These are phyloP conservation scores for Trissolcus brochymenae DNA, from an alignment of 2,888 invertebrate species.

Conservation along the genomic window DNA sequence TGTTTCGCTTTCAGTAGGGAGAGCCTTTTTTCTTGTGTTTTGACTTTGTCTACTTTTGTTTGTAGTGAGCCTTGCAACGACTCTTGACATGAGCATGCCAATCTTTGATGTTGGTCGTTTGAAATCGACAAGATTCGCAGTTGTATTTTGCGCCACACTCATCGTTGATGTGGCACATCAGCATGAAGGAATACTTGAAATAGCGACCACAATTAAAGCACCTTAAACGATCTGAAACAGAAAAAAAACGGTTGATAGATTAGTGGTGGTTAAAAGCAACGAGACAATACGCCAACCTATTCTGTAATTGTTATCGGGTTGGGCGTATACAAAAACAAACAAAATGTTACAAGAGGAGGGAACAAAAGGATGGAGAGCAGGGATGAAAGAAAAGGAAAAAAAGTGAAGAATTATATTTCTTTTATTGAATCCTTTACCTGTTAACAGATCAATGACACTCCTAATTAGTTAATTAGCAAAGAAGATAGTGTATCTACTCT, in stretches of 20 bases:
- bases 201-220: slow-evolving; percentile 61
- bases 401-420: slow-evolving; percentile 69
- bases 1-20: too few relatives aligned
- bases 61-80: slow-evolving; percentile 15
- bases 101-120: slow-evolving; percentile 45
- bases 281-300: background rate
- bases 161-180: slow-evolving; percentile 62
- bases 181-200: slow-evolving; percentile 61
- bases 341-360: background rate
- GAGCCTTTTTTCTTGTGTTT: too few relatives aligned
- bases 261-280: slow-evolving; percentile 26
- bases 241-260: slow-evolving; percentile 9
- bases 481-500: slow-evolving; percentile 51
- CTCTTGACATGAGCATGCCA: slow-evolving; percentile 59
- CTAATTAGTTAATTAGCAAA: slow-evolving; percentile 65
- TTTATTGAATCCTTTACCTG: slow-evolving; percentile 68
- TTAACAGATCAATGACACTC: slow-evolving; percentile 70
- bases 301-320: too few relatives aligned
- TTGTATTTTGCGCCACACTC: slow-evolving; percentile 60
- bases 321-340: background rate
- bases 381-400: slow-evolving; percentile 4
- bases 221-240: slow-evolving; percentile 60
- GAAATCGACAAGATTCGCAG: slow-evolving; percentile 59
- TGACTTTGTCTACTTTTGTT: background rate
- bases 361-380: background rate